Evolutionary conservation across 1,140 invertebrate genomes (phyloP).

Genomic region (Ostrea edulis): DNA sequence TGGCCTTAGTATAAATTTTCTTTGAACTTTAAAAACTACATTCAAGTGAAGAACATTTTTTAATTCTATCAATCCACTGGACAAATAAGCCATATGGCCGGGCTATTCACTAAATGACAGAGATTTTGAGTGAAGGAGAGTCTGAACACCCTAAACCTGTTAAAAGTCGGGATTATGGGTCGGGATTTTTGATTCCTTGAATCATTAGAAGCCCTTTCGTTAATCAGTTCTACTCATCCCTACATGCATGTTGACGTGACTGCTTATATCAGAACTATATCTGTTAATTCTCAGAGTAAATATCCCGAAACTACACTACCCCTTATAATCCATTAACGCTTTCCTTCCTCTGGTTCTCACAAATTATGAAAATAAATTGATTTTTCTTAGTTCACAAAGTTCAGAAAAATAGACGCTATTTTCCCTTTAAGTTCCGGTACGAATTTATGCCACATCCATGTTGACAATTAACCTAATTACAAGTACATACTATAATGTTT

Average conservation of each 20-base stretch:
- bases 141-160: neutral
- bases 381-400: neutral
- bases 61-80: neutral
- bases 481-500: no score
- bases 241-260: neutral
- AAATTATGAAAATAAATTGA: no score
- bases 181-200: neutral
- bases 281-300: slow-evolving; percentile 21
- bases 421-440: neutral
- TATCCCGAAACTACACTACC: neutral
- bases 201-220: neutral
- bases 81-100: neutral
- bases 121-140: neutral
- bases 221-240: neutral
- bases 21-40: neutral
- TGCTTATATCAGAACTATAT: neutral
- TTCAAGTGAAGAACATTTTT: neutral
- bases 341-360: neutral
- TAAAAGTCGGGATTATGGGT: slow-evolving; percentile 15
- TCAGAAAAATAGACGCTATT: neutral
- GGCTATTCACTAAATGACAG: neutral
- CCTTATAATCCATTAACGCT: neutral
- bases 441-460: no score
- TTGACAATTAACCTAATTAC: no score
- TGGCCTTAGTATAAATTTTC: neutral